Base-by-base conservation (phyloP, 2,797 vertebrate genomes). In the Rachycentron canadum region DNA sequence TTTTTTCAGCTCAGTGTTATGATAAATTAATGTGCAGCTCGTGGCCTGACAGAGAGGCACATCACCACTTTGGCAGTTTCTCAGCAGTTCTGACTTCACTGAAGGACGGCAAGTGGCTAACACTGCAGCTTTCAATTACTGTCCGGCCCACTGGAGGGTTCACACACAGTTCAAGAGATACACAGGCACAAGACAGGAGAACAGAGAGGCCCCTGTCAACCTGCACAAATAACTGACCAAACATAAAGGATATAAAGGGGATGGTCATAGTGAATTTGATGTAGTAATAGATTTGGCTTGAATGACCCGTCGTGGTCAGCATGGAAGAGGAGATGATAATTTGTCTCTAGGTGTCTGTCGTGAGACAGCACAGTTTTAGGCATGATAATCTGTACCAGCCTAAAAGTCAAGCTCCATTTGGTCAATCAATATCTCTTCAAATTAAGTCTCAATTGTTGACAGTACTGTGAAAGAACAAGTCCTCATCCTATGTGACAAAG, bases 61-160 rank as follows among this genome's bases (percentile, higher is more conserved):
- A 62, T 67, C 56, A 17, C 50, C 32, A 49, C 60, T 40, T 56
- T 10, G 40, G 28, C 26, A 50, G 34, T 38, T 21, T 63, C 34
- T 49, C 47, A 13, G 5, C 28, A 69, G 43, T 16, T 68, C 47
- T 43, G 32, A 63, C 19, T 40, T 55, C 36, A 65, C 8, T 49
- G 26, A 50, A 40, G 52, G 62, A 52, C 49, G 57, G 50, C 38
- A 55, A 61, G 38, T 21, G 43, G 45, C 63, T 56, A 58, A 62
- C 34, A 49, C 55, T 47, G 43, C 68, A 71, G 66, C 69, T 75
- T 65, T 65, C 40, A 38, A 5, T 41, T 12, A 23, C 11, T 68
- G 57, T 58, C 30, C 59, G 19, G 43, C 23, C 62, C 5, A 1
- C 28, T 40, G 64, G 17, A 36, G 30, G 26, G 60, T 73, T 84